Base-by-base conservation (phyloP, 2,888 invertebrate species). In the Masnerella sp. region DNA sequence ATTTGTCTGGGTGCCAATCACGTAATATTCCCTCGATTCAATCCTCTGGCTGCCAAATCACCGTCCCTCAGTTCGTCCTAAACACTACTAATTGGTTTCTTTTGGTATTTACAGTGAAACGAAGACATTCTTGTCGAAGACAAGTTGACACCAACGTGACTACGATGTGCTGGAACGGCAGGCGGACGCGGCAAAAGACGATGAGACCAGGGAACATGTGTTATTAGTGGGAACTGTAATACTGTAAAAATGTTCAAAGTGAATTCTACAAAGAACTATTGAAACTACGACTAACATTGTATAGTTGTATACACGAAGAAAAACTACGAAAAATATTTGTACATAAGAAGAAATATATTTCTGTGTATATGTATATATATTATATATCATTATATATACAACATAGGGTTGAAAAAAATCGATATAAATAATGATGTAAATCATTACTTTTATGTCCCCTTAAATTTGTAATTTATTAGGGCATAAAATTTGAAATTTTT, bases 91-190 rank as follows among this genome's bases (percentile, higher is more conserved):
- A 30, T 28, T 22, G 34, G 12, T 43, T 52, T 47, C 22, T 62
- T 40, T 42, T 73, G 12, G 74, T 49, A 28, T 77, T 85, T 86
- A 22, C 85, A 86, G 86, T 86, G 85, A 86, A 84, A 83, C 78
- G 80, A 77, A 80, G 80, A 64, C 64, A 69, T 38, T 43, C 11
- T 49, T 74, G 52, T 75, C 67, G 54, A 51, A 71, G 43, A 71
- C 78, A 79, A 73, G 70, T 74, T 72, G 69, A 77, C 76, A 71
- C 77, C 79, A 74, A 80, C 79, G 76, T 79, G 79, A 83, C 85
- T 78, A 81, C 78, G 80, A 71, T 81, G 82, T 80, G 81, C 79
- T 79, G 28, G 76, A 54, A 75, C 73, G 76, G 74, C 74, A 62
- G 64, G 70, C 74, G 28, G 51, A 32, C 15, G 38, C 32, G 11